These are phyloP conservation scores for Nephrotoma flavescens DNA, from an alignment of 2,888 invertebrate genomes.

Conservation along the genomic window DNA sequence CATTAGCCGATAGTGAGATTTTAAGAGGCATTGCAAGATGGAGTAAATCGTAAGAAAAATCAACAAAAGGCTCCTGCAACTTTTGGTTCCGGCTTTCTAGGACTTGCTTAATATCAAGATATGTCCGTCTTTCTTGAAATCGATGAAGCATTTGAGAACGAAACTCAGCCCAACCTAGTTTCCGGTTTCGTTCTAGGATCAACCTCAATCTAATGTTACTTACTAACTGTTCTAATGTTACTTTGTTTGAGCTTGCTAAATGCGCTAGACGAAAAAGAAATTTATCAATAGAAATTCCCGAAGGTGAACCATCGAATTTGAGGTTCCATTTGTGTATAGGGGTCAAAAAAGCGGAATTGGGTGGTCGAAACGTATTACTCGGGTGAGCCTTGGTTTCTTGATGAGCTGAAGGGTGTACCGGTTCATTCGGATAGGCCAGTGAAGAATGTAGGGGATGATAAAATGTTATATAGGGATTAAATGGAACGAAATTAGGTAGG, in stretches of 20 bases:
- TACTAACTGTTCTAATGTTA: neutral
- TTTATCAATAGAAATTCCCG: neutral
- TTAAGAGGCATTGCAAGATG: no score
- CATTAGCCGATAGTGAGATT: no score
- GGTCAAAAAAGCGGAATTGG: neutral
- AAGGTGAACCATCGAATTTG: neutral
- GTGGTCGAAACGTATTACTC: no score
- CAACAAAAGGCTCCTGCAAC: neutral
- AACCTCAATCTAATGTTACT: neutral
- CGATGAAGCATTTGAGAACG: neutral
- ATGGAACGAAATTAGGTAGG: no score
- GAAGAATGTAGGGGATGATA: no score
- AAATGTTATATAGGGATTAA: no score
- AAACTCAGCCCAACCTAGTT: neutral
- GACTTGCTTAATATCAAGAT: neutral
- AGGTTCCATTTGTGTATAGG: neutral
- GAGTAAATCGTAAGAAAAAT: no score
- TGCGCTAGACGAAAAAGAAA: neutral
- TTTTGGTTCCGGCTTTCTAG: neutral
- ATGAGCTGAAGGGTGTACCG: no score
- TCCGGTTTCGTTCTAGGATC: neutral
- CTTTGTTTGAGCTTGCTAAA: neutral
- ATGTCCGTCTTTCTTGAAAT: neutral
- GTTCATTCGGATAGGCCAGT: no score
- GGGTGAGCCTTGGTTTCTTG: no score